These are phyloP conservation scores for Brachyrhaphis roseni DNA, from an alignment of 2,797 vertebrate species.

Conservation along the genomic window DNA sequence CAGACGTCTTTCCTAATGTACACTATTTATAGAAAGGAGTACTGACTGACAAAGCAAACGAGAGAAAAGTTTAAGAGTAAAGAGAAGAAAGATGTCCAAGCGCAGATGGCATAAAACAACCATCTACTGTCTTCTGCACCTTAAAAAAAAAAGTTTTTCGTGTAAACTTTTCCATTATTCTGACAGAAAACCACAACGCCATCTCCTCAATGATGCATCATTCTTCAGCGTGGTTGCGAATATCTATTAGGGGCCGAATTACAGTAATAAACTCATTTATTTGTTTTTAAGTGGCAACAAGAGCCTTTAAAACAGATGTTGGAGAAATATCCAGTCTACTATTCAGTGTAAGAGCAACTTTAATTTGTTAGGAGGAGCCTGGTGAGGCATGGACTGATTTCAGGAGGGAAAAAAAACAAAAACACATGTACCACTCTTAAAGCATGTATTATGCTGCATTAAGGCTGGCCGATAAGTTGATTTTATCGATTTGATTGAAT, in stretches of 20 bases:
- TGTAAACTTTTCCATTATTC: conserved; percentile 3
- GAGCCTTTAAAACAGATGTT: neutral
- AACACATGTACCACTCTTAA: no score
- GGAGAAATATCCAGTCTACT: neutral
- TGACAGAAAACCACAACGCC: conserved; percentile 6
- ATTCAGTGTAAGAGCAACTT: neutral
- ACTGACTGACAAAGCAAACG: neutral
- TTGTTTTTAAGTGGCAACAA: conserved; percentile 3
- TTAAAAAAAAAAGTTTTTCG: neutral
- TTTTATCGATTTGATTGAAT: no score
- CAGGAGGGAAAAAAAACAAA: no score
- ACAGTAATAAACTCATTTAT: conserved; percentile 11
- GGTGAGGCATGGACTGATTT: neutral
- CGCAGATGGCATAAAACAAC: neutral
- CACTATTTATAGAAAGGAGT: conserved; percentile 17
- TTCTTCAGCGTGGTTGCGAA: conserved; percentile 6
- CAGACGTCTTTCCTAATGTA: conserved; percentile 10
- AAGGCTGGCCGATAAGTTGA: no score
- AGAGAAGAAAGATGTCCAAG: neutral
- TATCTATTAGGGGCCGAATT: conserved; percentile 22
- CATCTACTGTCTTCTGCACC: neutral
- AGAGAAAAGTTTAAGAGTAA: neutral
- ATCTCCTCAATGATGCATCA: neutral
- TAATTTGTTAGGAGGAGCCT: neutral
- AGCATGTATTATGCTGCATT: no score